phyloP scores from a whole-genome alignment of 2,888 invertebrate species.

The Caenorhabditis sp. region DNA sequence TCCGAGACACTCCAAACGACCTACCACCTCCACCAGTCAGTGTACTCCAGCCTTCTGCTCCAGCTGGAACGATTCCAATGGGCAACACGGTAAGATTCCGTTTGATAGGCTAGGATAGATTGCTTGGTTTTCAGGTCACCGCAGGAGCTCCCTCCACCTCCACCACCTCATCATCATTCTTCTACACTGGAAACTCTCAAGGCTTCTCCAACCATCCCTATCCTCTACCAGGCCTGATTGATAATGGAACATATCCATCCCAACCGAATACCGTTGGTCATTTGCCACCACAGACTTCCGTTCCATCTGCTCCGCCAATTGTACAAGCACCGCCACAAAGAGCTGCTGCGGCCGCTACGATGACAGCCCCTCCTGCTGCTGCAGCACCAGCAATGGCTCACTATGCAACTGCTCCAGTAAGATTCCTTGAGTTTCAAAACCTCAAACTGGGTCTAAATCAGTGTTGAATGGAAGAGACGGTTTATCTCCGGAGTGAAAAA shows the following conservation, averaged over 20 bases:
- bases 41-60: constrained; percentile 23
- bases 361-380: no score
- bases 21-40: constrained; percentile 45
- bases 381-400: neutral
- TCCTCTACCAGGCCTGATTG: constrained; percentile 58
- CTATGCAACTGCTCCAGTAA: constrained; percentile 14
- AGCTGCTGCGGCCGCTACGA: neutral
- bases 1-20: neutral
- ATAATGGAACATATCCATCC: constrained; percentile 46
- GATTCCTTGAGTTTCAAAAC: no score
- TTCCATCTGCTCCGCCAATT: constrained; percentile 28
- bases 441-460: no score
- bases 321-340: constrained; percentile 11
- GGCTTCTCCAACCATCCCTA: constrained; percentile 63
- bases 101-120: no score
- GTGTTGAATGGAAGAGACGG: no score
- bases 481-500: no score
- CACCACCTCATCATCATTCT: constrained; percentile 46
- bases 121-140: neutral
- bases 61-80: constrained; percentile 2
- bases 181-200: constrained; percentile 54
- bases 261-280: constrained; percentile 30
- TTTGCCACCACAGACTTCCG: constrained; percentile 11
- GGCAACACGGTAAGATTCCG: no score
- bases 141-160: neutral